Evolutionary conservation across 2,113 vertebrate genomes (phyloP), one percentile per base, ranked within the genome.

Genomic region (Eublepharis macularius): DNA sequence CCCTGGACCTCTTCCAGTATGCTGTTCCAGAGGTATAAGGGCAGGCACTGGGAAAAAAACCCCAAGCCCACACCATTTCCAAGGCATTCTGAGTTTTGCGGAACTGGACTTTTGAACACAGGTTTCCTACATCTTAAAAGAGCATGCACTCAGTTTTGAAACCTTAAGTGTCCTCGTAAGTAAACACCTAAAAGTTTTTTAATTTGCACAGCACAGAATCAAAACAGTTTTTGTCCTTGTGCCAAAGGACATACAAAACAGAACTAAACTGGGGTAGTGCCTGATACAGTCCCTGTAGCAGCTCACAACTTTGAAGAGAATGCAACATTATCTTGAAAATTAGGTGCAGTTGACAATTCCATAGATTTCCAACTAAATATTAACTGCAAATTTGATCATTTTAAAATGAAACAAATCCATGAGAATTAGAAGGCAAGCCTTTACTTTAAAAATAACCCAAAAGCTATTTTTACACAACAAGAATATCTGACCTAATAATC

Each of bases 401-500:
- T 24, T 41, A 7, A 69, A 78, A 3, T n/a, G 6, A 51, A n/a
- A 70, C 26, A 29, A 78, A 78, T 17, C 32, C 16, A 65, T 19
- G 12, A 43, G 47, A 70, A 84, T 41, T 76, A 9, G 39, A 70
- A 78, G 6, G 29, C 16, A 57, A 39, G 54, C 7, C 1, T 13
- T 57, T 79, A 41, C 83, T 54, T n/a, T 34, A 51, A 49, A 76
- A 73, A n/a, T 19, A 69, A 36, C 39, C 49, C 41, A 90, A 79
- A 34, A 60, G 9, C 4, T n/a, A 63, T 45, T 57, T 57, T 45
- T 57, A 57, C 13, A 34, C 41, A 90, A 89, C 80, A 34, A 81
- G 90, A 84, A 72, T 66, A 91, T 45, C 17, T 89, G 54, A 68
- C 57, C 86, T 88, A 91, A 91, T 87, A 91, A 80, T 54, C 63